Conservation (phyloP, 2,888 invertebrate genomes). For the Meliscaeva auricollis region DNA sequence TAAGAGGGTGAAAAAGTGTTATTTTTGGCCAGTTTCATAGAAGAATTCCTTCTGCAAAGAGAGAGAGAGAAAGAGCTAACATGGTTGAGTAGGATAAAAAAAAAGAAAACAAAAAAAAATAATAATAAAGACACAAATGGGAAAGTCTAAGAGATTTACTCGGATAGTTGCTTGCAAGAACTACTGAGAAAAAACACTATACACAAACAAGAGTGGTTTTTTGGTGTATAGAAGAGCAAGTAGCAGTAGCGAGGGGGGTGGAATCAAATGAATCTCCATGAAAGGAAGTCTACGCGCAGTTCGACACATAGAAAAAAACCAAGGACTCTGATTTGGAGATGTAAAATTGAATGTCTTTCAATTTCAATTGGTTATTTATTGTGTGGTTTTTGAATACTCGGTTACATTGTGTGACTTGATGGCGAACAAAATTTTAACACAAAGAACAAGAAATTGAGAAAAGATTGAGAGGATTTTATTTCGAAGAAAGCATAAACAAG, state of each 20-base stretch:
- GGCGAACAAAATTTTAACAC: slow-evolving; percentile 13
- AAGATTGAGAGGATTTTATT: slow-evolving; percentile 18
- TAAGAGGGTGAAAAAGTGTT: slow-evolving; percentile 15
- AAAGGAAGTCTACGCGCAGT: not conserved
- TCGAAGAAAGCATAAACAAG: slow-evolving; percentile 25
- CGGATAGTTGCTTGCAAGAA: slow-evolving; percentile 46
- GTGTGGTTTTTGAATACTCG: slow-evolving; percentile 42
- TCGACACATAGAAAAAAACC: not conserved
- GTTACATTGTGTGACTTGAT: slow-evolving; percentile 15
- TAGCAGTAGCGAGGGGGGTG: too few relatives aligned
- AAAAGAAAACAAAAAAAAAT: not conserved
- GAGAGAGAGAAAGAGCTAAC: too few relatives aligned
- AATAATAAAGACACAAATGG: slow-evolving; percentile 29
- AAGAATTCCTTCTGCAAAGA: not conserved
- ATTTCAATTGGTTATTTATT: slow-evolving; percentile 66
- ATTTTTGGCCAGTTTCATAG: slow-evolving; percentile 4
- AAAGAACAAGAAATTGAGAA: slow-evolving; percentile 2
- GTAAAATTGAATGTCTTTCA: slow-evolving; percentile 67
- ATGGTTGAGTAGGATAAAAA: not conserved
- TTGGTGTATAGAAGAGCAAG: not conserved
- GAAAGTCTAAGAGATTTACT: slow-evolving; percentile 58
- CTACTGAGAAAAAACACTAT: slow-evolving; percentile 20
- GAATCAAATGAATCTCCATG: slow-evolving; percentile 1
- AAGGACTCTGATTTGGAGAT: slow-evolving; percentile 41
- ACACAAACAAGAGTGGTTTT: slow-evolving; percentile 8